Evolutionary conservation across 1,140 invertebrate species (phyloP).

Genomic region (Protaetia brevitarsis): DNA sequence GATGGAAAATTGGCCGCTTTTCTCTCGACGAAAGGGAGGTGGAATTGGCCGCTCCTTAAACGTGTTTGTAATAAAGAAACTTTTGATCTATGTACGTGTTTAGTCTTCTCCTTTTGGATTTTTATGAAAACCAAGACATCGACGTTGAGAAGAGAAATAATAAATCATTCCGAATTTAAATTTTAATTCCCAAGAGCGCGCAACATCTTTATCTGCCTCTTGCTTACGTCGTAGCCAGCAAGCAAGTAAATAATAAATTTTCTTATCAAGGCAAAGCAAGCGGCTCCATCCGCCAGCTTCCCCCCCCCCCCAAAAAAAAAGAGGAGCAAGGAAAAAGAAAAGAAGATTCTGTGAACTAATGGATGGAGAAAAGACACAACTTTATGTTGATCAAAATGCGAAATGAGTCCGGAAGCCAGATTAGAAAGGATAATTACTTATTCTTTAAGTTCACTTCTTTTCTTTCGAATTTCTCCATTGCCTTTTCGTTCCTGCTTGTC

Average conservation of each 20-base stretch:
- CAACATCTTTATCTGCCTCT: background rate
- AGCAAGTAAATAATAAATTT: slow-evolving; percentile 7
- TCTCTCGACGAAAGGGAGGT: background rate
- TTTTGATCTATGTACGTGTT: background rate
- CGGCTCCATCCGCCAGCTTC: background rate
- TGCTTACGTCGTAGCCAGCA: no score
- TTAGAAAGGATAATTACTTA: background rate
- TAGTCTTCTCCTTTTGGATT: no score
- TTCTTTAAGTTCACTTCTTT: background rate
- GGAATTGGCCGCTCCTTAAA: background rate
- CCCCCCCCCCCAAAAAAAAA: no score
- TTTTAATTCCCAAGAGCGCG: background rate
- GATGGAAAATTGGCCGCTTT: background rate
- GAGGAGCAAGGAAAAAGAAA: background rate
- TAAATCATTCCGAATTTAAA: background rate
- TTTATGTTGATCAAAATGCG: slow-evolving; percentile 15
- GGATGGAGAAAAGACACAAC: background rate
- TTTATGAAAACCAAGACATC: no score
- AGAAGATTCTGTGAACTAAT: background rate
- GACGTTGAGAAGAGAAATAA: no score
- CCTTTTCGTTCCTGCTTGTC: no score
- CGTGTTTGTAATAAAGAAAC: background rate
- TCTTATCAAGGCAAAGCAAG: background rate
- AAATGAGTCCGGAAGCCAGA: background rate
- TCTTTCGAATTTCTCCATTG: no score